Conservation (phyloP, 1,140 invertebrate genomes). For the Brachionus koreanus region DNA sequence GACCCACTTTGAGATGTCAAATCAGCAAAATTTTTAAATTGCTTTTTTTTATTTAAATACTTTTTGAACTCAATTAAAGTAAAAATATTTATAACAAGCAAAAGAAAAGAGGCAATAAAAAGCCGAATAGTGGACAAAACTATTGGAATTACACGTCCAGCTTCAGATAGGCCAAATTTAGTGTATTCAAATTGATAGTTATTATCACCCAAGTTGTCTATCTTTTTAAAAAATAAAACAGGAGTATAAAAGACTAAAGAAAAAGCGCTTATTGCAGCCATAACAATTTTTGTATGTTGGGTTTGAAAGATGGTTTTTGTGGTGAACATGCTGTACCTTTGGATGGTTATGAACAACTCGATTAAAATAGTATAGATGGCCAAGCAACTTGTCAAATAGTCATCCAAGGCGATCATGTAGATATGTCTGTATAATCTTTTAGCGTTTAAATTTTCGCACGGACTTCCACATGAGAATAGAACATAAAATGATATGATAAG, state of each 20-base stretch:
- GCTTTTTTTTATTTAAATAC: not conserved
- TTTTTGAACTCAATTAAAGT: not conserved
- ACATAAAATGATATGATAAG: not conserved
- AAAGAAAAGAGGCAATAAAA: not conserved
- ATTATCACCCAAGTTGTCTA: not conserved
- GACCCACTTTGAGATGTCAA: not conserved
- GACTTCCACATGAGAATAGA: not conserved
- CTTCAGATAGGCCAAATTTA: not conserved
- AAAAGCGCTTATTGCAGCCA: not conserved
- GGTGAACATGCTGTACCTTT: not conserved
- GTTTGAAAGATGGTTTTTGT: not conserved
- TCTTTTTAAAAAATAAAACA: not conserved
- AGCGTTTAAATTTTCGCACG: not conserved
- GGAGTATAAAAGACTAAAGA: not conserved
- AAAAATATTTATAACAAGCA: slow-evolving; percentile 4
- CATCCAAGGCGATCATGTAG: not conserved
- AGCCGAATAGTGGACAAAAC: not conserved
- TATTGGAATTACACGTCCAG: not conserved
- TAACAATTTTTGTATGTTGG: not conserved
- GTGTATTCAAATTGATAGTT: not conserved
- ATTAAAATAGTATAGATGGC: slow-evolving; percentile 6
- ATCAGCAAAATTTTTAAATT: not conserved
- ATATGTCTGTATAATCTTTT: not conserved
- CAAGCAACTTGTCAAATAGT: not conserved
- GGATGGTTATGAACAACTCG: not conserved